Percentiles rank a stretch among this genome's conserved stretches.
These are phyloP conservation scores for Monopterus albus DNA, from an alignment of 2,113 vertebrate genomes.

Conservation along the genomic window DNA sequence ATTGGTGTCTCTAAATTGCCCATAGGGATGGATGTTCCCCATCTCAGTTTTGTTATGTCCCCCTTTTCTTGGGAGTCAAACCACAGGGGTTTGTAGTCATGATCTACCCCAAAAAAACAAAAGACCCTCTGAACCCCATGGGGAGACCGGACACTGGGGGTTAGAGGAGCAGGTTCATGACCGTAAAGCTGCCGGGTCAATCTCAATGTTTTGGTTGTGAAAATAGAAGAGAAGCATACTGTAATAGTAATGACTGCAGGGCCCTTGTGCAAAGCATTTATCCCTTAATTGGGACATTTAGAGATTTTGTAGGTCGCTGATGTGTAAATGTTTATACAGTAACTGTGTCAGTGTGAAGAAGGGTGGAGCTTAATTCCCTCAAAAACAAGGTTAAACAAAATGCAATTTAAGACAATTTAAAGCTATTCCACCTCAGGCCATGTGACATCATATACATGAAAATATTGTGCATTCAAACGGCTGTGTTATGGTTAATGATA, in stretches of 20 bases:
- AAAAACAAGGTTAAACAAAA: conserved; percentile 28
- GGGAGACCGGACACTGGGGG: neutral
- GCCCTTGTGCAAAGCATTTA: neutral
- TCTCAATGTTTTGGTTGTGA: neutral
- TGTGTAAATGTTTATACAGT: conserved; percentile 1
- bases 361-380: conserved; percentile 7
- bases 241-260: neutral
- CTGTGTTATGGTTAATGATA: conserved; percentile 52
- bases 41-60: conserved; percentile 32
- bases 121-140: neutral
- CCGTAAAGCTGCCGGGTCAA: neutral
- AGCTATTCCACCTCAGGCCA: conserved; percentile 18
- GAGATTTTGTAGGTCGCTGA: neutral
- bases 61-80: conserved; percentile 30
- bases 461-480: conserved; percentile 24
- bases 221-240: conserved; percentile 13
- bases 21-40: no score
- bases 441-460: conserved; percentile 27
- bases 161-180: conserved; percentile 19
- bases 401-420: conserved; percentile 43
- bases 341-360: neutral
- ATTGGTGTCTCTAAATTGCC: no score
- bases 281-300: neutral
- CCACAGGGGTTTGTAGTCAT: conserved; percentile 30
- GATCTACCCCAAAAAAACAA: conserved; percentile 16